These are phyloP conservation scores for Gymnothorax reevesii DNA, from an alignment of 2,797 vertebrate genomes.

Conservation along the genomic window DNA sequence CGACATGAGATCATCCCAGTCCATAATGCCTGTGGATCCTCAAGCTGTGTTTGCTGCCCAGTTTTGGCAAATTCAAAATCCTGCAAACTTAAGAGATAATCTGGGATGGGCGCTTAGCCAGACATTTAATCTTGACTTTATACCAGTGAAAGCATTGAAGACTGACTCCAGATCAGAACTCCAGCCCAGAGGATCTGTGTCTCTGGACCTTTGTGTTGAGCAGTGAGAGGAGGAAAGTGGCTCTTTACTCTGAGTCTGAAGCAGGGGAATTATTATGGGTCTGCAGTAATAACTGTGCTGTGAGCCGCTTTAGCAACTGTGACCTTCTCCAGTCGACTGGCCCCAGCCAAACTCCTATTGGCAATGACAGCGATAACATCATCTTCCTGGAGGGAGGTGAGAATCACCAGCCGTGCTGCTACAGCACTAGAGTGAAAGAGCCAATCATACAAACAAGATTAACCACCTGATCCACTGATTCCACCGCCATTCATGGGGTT, in stretches of 20 bases:
- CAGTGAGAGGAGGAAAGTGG: background rate
- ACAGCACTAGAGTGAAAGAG: background rate
- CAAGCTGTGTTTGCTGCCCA: too few species aligned
- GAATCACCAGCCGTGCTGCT: background rate
- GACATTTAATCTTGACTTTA: too few species aligned
- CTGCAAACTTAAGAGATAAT: too few species aligned
- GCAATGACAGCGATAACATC: background rate
- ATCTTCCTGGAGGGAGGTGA: background rate
- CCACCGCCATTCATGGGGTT: background rate
- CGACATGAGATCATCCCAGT: background rate
- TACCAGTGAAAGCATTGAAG: too few species aligned
- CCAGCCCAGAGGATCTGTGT: background rate
- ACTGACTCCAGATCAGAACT: too few species aligned
- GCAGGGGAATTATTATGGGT: background rate
- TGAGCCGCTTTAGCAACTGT: background rate
- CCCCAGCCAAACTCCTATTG: background rate
- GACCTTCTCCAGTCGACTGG: conserved; percentile 8
- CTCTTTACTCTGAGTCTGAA: background rate
- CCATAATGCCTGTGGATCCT: too few species aligned
- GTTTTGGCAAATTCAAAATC: too few species aligned
- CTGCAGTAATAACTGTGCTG: conserved; percentile 14
- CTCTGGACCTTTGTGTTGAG: background rate
- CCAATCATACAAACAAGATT: background rate
- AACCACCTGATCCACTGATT: background rate
- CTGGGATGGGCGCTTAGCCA: too few species aligned